phyloP scores from a whole-genome alignment of 2,113 vertebrate genomes.

The Hippopotamus amphibius region DNA sequence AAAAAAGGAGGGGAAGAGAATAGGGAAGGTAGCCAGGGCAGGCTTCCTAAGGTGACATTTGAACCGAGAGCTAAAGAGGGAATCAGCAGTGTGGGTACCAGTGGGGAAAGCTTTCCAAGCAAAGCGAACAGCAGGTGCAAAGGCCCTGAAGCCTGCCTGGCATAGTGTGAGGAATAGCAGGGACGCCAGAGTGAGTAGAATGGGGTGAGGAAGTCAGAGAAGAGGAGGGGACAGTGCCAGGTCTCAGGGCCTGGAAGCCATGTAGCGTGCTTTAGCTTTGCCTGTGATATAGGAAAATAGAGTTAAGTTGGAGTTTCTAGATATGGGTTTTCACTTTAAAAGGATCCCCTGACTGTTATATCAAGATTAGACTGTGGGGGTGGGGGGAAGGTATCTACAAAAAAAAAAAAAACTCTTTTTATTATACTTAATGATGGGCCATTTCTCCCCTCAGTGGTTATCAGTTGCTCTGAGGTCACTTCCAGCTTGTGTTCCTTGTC shows the following conservation, averaged over 20 bases:
- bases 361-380: neutral
- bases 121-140: neutral
- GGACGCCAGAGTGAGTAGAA: neutral
- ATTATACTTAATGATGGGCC: neutral
- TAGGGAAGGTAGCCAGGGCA: neutral
- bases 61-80: neutral
- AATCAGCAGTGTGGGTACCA: no score
- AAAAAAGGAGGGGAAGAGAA: neutral
- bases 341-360: neutral
- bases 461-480: neutral
- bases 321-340: neutral
- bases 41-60: neutral
- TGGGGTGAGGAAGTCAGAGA: neutral
- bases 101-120: neutral
- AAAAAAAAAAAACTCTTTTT: neutral
- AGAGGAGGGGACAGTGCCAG: neutral
- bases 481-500: neutral
- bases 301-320: neutral
- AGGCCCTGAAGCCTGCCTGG: neutral
- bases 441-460: neutral
- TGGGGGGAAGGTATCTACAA: neutral
- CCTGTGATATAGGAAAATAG: neutral
- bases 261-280: neutral
- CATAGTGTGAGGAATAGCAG: neutral
- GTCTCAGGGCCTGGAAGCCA: rapidly evolving